Conservation (phyloP, 2,797 vertebrate genomes). For the Gephyroberyx darwinii region DNA sequence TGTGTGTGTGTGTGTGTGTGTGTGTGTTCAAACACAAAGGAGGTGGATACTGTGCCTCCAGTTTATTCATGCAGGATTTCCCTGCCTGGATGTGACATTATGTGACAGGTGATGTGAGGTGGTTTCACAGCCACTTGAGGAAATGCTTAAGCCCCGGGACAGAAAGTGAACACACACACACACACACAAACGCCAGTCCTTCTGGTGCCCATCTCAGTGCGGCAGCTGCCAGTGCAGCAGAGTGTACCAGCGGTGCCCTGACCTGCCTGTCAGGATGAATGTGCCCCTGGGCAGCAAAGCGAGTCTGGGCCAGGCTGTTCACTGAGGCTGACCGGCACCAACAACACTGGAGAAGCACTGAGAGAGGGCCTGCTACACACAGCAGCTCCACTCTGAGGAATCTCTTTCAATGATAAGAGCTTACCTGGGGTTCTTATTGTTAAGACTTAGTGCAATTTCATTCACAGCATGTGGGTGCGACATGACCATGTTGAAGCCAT, state of each 20-base stretch:
- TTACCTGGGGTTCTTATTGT: slow-evolving; percentile 98
- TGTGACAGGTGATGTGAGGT: slow-evolving; percentile 66
- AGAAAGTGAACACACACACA: slow-evolving; percentile 28
- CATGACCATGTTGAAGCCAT: slow-evolving; percentile 99
- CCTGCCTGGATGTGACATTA: slow-evolving; percentile 54
- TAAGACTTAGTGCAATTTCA: slow-evolving; percentile 97
- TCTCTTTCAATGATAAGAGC: slow-evolving; percentile 24
- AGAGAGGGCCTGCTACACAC: slow-evolving; percentile 1
- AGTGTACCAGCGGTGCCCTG: slow-evolving; percentile 56
- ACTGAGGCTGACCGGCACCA: slow-evolving; percentile 12
- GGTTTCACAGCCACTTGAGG: slow-evolving; percentile 63
- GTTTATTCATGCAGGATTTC: slow-evolving; percentile 54
- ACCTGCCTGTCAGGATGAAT: slow-evolving; percentile 52
- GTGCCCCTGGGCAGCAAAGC: slow-evolving; percentile 55
- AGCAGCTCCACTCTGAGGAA: too few species aligned
- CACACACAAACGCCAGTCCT: slow-evolving; percentile 25
- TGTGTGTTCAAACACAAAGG: slow-evolving; percentile 3
- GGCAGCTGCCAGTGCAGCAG: slow-evolving; percentile 56
- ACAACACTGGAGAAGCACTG: neutral
- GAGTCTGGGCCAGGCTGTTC: slow-evolving; percentile 46
- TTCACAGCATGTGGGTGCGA: slow-evolving; percentile 97
- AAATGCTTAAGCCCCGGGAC: slow-evolving; percentile 49
- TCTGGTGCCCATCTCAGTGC: slow-evolving; percentile 43
- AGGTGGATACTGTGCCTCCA: slow-evolving; percentile 9
- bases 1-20: slow-evolving; percentile 6